Percentiles rank a stretch among this genome's conserved stretches.
These are phyloP conservation scores for Allolobophora icterica DNA, from an alignment of 2,888 invertebrate species.

Conservation along the genomic window DNA sequence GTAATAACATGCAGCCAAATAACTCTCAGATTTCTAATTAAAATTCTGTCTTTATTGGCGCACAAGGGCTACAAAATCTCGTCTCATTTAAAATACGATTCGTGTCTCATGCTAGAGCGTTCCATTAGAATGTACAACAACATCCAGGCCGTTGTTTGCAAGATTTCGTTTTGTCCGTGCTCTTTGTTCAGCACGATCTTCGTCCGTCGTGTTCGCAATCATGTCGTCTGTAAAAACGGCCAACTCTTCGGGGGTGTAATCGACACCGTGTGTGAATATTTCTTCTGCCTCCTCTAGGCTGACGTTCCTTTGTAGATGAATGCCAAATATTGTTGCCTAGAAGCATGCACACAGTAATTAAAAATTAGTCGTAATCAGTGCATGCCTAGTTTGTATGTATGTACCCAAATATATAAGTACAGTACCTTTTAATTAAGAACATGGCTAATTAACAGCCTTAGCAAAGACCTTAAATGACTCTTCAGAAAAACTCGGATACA, in stretches of 20 bases:
- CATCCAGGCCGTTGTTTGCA: neutral
- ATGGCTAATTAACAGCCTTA: too few species aligned
- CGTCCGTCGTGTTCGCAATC: constrained; percentile 18
- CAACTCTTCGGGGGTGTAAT: constrained; percentile 9
- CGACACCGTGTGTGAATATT: neutral
- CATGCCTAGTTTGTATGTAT: too few species aligned
- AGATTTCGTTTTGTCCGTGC: neutral
- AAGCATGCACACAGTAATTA: neutral
- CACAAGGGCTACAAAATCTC: neutral
- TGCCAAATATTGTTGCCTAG: constrained; percentile 21
- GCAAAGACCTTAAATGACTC: too few species aligned
- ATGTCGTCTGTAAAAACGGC: neutral
- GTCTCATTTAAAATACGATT: neutral
- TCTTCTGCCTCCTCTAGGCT: neutral
- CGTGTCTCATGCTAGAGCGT: neutral
- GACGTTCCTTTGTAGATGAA: neutral
- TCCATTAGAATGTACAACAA: neutral
- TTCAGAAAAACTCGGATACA: too few species aligned
- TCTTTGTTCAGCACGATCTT: neutral
- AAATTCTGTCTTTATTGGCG: neutral
- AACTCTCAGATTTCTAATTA: neutral
- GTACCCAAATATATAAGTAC: too few species aligned
- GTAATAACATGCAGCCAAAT: neutral
- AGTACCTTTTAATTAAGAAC: too few species aligned
- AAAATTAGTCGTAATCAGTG: too few species aligned